Conservation (phyloP, 2,113 vertebrate species). For the Desmodus rotundus region DNA sequence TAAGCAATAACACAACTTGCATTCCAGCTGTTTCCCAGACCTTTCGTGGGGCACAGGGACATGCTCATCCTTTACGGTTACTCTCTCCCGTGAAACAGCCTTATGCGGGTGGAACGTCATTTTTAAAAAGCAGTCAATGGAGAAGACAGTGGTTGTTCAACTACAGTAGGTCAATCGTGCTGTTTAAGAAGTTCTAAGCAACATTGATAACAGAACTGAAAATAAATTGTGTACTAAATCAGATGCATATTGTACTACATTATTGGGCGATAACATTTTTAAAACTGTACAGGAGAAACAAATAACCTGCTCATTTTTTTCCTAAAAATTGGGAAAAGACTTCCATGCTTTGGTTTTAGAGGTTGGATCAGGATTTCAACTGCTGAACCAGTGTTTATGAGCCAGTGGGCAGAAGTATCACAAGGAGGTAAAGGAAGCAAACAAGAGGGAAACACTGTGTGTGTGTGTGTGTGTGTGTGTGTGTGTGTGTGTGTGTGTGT, state of each 20-base stretch:
- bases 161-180: neutral
- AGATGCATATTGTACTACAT: neutral
- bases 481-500: neutral
- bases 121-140: neutral
- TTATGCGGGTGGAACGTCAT: neutral
- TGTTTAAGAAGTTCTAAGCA: neutral
- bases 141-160: neutral
- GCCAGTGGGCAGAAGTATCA: neutral
- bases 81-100: neutral
- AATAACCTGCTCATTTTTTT: neutral
- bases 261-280: neutral
- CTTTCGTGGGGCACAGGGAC: neutral
- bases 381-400: neutral
- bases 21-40: neutral
- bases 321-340: neutral
- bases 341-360: neutral
- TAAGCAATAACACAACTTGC: neutral
- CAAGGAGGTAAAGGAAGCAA: neutral
- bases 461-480: neutral
- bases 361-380: neutral
- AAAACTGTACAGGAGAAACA: neutral
- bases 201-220: neutral
- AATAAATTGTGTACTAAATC: neutral
- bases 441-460: neutral
- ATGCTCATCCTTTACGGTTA: neutral